These are phyloP conservation scores for Pyrgus malvae DNA, from an alignment of 2,888 invertebrate species.

Conservation along the genomic window DNA sequence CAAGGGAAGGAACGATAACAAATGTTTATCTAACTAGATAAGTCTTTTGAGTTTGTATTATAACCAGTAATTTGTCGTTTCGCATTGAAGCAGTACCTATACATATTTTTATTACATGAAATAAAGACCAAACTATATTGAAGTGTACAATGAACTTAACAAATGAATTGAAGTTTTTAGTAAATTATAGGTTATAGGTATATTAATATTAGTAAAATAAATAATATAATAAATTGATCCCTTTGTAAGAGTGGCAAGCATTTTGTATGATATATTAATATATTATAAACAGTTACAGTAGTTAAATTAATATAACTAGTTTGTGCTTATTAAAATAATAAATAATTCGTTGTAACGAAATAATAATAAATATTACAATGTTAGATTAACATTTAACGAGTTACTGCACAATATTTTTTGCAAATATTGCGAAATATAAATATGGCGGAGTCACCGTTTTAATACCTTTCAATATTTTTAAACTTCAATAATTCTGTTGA, in stretches of 20 bases:
- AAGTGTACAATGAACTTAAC: not conserved
- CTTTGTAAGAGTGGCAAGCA: conserved; percentile 22
- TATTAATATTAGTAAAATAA: conserved; percentile 1
- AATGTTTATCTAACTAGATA: not conserved
- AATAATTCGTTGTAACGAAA: conserved; percentile 5
- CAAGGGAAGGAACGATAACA: not conserved
- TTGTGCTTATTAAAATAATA: conserved; percentile 10
- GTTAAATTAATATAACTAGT: not conserved
- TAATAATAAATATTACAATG: too few relatives aligned
- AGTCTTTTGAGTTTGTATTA: not conserved
- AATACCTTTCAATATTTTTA: too few relatives aligned
- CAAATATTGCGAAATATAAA: too few relatives aligned
- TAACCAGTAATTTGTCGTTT: not conserved
- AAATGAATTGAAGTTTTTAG: not conserved
- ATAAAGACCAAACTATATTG: not conserved
- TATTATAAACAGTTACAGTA: not conserved
- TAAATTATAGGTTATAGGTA: not conserved
- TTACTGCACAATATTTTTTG: too few relatives aligned
- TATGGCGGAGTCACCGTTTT: too few relatives aligned
- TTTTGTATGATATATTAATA: conserved; percentile 10
- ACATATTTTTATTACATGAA: not conserved
- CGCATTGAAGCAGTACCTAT: not conserved
- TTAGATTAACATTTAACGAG: too few relatives aligned
- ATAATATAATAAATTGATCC: conserved; percentile 18
- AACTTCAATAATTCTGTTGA: too few relatives aligned